Conservation (phyloP, 2,888 invertebrate species). For the Scaptomyza tumidula region DNA sequence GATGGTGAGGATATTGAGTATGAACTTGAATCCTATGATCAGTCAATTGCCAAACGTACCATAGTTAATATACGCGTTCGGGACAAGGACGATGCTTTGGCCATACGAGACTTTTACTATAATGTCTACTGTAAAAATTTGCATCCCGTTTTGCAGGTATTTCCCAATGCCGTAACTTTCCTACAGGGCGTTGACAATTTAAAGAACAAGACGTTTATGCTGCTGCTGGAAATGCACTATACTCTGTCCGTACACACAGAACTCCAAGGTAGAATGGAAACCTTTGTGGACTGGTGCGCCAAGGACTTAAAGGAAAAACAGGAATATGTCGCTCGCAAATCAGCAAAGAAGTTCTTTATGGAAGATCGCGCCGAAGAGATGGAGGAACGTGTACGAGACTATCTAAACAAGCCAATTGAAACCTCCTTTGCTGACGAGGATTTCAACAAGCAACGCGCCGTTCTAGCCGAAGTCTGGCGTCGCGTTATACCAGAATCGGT, state of each 20-base stretch:
- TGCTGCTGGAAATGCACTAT: conserved; percentile 82
- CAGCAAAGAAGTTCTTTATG: conserved; percentile 82
- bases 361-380: conserved; percentile 76
- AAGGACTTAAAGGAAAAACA: conserved; percentile 78
- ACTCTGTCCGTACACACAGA: conserved; percentile 81
- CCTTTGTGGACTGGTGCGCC: conserved; percentile 79
- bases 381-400: conserved; percentile 58
- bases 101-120: conserved; percentile 82
- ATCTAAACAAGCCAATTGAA: conserved; percentile 70
- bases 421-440: conserved; percentile 67
- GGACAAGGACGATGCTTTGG: conserved; percentile 83
- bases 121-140: conserved; percentile 76
- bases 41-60: conserved; percentile 78
- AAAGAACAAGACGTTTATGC: conserved; percentile 81
- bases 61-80: conserved; percentile 80
- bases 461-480: conserved; percentile 79
- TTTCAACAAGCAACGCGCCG: conserved; percentile 68
- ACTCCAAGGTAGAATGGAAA: conserved; percentile 75
- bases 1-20: conserved; percentile 44
- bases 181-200: conserved; percentile 77
- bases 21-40: conserved; percentile 79
- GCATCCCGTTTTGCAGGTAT: conserved; percentile 80
- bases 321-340: conserved; percentile 80
- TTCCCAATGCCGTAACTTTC: conserved; percentile 76
- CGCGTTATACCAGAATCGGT: conserved; percentile 77